A percentile compares a stretch with the other conserved stretches of the same genome.
Conservation (phyloP, 35 echinoderm and acorn worm genomes). For the Eucidaris tribuloides region DNA sequence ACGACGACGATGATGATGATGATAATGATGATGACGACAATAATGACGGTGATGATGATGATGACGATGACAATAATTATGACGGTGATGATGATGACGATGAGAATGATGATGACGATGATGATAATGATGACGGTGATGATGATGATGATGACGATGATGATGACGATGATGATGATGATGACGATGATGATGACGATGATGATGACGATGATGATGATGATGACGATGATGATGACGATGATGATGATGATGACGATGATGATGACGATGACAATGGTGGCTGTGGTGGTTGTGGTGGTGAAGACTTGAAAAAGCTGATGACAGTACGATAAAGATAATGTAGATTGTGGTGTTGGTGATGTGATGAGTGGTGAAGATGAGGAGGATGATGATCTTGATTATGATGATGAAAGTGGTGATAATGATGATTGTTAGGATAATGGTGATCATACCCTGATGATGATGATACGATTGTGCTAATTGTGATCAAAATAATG, state of each 20-base stretch:
- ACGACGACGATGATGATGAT: slow-evolving; percentile 5
- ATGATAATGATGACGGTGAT: slow-evolving; percentile 3
- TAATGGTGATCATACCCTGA: not conserved
- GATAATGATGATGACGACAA: slow-evolving; percentile 5
- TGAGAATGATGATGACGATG: slow-evolving; percentile 13
- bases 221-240: slow-evolving; percentile 9
- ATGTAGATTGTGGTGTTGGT: not conserved
- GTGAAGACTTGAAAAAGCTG: not conserved
- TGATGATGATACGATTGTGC: not conserved
- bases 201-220: slow-evolving; percentile 21
- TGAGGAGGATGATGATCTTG: slow-evolving; percentile 3
- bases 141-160: slow-evolving; percentile 14
- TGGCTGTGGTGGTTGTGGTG: not conserved
- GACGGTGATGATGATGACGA: not conserved
- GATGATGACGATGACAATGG: not conserved
- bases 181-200: not conserved
- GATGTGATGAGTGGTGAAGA: not conserved
- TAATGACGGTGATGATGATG: slow-evolving; percentile 1
- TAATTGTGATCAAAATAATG: not conserved
- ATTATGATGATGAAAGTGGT: not conserved
- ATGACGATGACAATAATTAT: not conserved
- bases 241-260: slow-evolving; percentile 14
- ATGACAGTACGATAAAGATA: not conserved
- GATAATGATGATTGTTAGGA: not conserved
- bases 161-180: slow-evolving; percentile 17